phyloP scores from a whole-genome alignment of 2,888 invertebrate species.

The Mactromeris polynyma region DNA sequence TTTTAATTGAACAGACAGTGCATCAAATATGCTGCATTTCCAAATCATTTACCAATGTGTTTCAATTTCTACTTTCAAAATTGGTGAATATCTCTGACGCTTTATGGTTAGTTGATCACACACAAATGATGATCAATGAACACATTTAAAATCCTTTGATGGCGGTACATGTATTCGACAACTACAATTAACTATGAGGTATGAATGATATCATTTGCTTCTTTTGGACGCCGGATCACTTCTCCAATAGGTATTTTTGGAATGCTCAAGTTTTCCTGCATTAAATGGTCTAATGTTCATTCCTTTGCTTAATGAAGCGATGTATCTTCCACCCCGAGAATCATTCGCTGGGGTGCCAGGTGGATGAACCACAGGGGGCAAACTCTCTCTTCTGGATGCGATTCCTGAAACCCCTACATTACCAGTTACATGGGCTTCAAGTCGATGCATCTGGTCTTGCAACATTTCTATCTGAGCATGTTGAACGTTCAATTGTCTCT shows the following conservation, averaged over 20 bases:
- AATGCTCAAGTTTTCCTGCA: slow-evolving; percentile 72
- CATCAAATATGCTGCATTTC: no score
- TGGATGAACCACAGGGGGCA: slow-evolving; percentile 45
- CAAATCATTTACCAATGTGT: no score
- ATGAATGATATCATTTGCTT: slow-evolving; percentile 40
- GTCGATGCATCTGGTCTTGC: slow-evolving; percentile 72
- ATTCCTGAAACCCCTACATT: slow-evolving; percentile 25
- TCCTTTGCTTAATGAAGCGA: slow-evolving; percentile 64
- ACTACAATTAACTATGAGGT: background rate
- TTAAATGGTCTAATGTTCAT: slow-evolving; percentile 70
- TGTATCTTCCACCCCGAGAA: slow-evolving; percentile 52
- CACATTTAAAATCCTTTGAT: background rate
- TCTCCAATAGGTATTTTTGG: slow-evolving; percentile 74
- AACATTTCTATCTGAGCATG: slow-evolving; percentile 73
- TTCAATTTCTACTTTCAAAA: background rate
- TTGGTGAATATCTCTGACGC: background rate
- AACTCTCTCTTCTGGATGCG: slow-evolving; percentile 36
- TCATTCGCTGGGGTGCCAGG: slow-evolving; percentile 54
- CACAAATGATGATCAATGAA: slow-evolving; percentile 1
- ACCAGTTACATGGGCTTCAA: slow-evolving; percentile 61
- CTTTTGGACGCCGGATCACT: slow-evolving; percentile 54
- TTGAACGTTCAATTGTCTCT: slow-evolving; percentile 73
- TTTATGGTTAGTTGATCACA: background rate
- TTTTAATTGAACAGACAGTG: no score
- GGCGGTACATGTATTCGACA: background rate